Base-by-base conservation (phyloP, 2,888 invertebrate species). In the Leptogaster cylindrica region DNA sequence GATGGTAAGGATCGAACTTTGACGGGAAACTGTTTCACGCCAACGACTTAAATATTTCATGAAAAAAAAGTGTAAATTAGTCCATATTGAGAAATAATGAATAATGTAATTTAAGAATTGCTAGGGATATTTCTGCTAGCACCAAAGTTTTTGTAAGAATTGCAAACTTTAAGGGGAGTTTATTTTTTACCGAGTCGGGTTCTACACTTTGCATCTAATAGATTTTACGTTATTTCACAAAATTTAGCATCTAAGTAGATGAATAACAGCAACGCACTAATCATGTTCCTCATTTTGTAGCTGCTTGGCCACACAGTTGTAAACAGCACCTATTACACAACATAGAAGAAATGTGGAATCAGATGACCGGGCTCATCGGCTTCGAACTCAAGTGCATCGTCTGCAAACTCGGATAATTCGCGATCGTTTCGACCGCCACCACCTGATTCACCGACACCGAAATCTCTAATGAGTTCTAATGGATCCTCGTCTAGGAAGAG, bases 361-460 rank as follows among this genome's bases (percentile, higher is more conserved):
- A 33, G 75, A 74, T 69, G 81, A 81, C 75, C 77, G 48, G 79
- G 76, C 64, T 77, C 77, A 52, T 77, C 77, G 41, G 74, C 73
- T 16, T 78, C 76, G 48, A 75, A 58, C 75, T 79, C 83, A 69
- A 84, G 84, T 25, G 82, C 82, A 66, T 83, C 82, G 27, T 83
- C 82, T 3, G 82, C 82, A 69, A 82, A 83, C 25, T 82, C 82
- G 27, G 79, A 79, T 74, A 79, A 80, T 65, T 69, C 73, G 6
- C 67, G 70, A 5, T 75, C 77, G 63, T 77, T 75, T 1, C 71
- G 71, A 66, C 70, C 72, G 5, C 66, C 68, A n/a, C 71, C 68
- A n/a, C 44, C 44, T 12, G 31, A 50, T 66, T 79, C 80, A 28
- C 81, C 77, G 16, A 77, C 75, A 73, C 77, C 79, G 20, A 76